Evolutionary conservation across 1,140 invertebrate species (phyloP).

Genomic region (Cephus cinctus): DNA sequence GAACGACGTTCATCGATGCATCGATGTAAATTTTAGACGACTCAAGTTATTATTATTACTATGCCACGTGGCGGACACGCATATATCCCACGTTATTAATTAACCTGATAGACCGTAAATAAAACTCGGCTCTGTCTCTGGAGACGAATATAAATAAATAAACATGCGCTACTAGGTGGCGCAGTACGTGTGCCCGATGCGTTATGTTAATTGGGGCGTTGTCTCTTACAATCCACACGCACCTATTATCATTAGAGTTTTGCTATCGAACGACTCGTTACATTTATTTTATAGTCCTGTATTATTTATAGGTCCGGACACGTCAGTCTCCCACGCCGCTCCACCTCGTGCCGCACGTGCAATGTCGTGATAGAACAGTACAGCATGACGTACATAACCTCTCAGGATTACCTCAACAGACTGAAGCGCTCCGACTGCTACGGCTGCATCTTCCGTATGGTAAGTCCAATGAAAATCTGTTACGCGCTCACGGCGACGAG

Average conservation of each 20-base stretch:
- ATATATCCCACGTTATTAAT: conserved; percentile 40
- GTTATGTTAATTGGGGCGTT: conserved; percentile 60
- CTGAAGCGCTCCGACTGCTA: no score
- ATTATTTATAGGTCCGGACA: conserved; percentile 27
- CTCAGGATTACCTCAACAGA: no score
- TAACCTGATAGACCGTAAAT: conserved; percentile 52
- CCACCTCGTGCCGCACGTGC: conserved; percentile 27
- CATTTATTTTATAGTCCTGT: conserved; percentile 42
- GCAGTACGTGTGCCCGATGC: conserved; percentile 33
- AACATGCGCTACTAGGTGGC: conserved; percentile 33
- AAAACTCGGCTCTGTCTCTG: conserved; percentile 41
- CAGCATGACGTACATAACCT: conserved; percentile 18
- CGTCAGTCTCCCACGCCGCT: neutral
- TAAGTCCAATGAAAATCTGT: no score
- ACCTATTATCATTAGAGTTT: conserved; percentile 53
- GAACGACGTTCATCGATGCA: no score
- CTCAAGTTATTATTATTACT: no score
- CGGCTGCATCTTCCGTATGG: no score
- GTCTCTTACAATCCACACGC: conserved; percentile 47
- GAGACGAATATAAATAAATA: conserved; percentile 58
- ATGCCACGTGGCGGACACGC: no score
- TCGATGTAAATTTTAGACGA: no score
- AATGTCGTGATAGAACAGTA: conserved; percentile 31
- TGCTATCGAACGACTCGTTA: conserved; percentile 44
- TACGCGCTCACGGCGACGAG: no score